Conservation (phyloP, 2,797 vertebrate species). For the Nothura maculosa region DNA sequence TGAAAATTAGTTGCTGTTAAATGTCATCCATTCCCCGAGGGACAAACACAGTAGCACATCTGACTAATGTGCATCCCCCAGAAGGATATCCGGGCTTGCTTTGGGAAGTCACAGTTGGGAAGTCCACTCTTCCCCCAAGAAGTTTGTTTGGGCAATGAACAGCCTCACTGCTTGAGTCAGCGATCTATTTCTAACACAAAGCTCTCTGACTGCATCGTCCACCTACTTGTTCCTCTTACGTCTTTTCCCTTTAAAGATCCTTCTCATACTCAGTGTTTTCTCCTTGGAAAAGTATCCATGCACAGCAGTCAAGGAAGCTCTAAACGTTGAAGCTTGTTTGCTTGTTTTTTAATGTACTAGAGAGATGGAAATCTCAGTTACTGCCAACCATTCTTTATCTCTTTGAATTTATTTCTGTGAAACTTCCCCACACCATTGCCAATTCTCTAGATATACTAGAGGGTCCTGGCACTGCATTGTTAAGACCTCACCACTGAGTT, state of each 20-base stretch:
- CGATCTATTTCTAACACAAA: neutral
- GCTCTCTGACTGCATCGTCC: neutral
- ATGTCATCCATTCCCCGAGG: accelerated
- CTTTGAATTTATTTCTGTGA: neutral
- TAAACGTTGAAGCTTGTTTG: neutral
- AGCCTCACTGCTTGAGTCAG: neutral
- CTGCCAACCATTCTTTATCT: neutral
- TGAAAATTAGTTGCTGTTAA: neutral
- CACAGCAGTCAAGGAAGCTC: neutral
- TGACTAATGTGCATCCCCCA: neutral
- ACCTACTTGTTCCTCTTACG: neutral
- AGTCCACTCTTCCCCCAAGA: neutral
- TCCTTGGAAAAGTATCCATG: neutral
- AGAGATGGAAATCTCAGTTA: neutral
- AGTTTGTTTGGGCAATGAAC: neutral
- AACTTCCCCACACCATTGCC: neutral
- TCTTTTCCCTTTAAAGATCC: slow-evolving; percentile 1
- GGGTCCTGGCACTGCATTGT: neutral
- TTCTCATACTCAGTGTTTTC: neutral
- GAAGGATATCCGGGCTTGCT: neutral
- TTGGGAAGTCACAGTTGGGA: neutral
- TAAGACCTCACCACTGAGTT: neutral
- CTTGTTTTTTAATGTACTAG: neutral
- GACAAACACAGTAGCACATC: neutral
- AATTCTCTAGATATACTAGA: neutral